Evolutionary conservation across 2,797 vertebrate species (phyloP).

Genomic region (Rachycentron canadum): DNA sequence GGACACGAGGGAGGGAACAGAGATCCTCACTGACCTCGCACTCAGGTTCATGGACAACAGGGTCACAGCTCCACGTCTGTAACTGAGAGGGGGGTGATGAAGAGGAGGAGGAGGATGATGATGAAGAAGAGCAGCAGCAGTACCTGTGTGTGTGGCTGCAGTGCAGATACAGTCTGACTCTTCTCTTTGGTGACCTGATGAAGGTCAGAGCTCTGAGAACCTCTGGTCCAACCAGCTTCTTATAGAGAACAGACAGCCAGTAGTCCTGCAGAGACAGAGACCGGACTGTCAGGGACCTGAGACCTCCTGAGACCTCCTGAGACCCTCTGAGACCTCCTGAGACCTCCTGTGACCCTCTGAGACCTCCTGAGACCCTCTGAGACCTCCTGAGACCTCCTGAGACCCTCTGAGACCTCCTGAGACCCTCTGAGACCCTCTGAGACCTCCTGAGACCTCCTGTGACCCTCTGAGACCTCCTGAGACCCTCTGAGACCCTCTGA

Average conservation of each 20-base stretch:
- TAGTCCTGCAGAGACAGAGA: constrained; percentile 88
- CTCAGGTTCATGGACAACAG: constrained; percentile 91
- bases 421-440: too few species aligned
- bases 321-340: too few species aligned
- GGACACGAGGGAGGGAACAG: constrained; percentile 74
- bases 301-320: too few species aligned
- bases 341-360: too few species aligned
- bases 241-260: constrained; percentile 94
- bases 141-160: constrained; percentile 90
- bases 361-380: too few species aligned
- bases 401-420: too few species aligned
- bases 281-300: too few species aligned
- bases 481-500: too few species aligned
- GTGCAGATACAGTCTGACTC: constrained; percentile 92
- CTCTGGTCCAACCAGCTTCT: constrained; percentile 90
- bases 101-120: not conserved
- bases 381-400: too few species aligned
- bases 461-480: too few species aligned
- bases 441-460: too few species aligned
- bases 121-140: too few species aligned
- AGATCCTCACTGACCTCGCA: constrained; percentile 76
- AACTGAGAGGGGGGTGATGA: constrained; percentile 64
- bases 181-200: constrained; percentile 20
- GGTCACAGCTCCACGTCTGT: constrained; percentile 88
- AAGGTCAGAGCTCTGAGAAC: constrained; percentile 81